Evolutionary conservation across 2,888 invertebrate species (phyloP).

Genomic region (Caradrina kadenii): DNA sequence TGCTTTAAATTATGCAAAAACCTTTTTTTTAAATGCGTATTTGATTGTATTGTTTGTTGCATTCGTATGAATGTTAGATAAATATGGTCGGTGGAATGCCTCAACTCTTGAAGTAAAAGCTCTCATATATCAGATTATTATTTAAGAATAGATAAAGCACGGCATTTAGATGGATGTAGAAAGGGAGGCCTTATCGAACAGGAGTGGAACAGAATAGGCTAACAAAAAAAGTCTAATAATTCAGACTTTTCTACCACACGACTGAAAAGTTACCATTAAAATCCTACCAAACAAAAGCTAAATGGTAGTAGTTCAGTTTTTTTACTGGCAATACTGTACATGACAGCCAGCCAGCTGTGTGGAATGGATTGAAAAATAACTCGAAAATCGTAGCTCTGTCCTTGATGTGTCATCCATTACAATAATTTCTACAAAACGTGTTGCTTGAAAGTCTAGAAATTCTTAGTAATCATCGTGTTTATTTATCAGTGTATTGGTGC

Average conservation of each 20-base stretch:
- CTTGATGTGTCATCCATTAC: constrained; percentile 89
- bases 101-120: background rate
- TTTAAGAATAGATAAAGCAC: background rate
- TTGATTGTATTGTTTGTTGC: too few species aligned
- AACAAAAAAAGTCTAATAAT: too few species aligned
- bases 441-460: constrained; percentile 67
- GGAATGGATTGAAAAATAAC: constrained; percentile 86
- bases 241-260: background rate
- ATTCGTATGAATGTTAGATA: background rate
- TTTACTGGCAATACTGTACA: constrained; percentile 79
- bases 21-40: too few species aligned
- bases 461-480: constrained; percentile 60
- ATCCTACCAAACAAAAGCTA: constrained; percentile 31
- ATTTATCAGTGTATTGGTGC: constrained; percentile 50
- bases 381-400: constrained; percentile 82
- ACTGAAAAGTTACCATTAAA: background rate
- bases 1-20: too few species aligned
- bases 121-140: background rate
- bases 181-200: too few species aligned
- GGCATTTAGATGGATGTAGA: too few species aligned
- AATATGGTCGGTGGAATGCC: background rate
- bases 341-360: constrained; percentile 89
- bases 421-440: constrained; percentile 82
- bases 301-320: constrained; percentile 66
- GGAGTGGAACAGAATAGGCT: too few species aligned